phyloP scores from a whole-genome alignment of 2,888 invertebrate species.

The Syritta pipiens region DNA sequence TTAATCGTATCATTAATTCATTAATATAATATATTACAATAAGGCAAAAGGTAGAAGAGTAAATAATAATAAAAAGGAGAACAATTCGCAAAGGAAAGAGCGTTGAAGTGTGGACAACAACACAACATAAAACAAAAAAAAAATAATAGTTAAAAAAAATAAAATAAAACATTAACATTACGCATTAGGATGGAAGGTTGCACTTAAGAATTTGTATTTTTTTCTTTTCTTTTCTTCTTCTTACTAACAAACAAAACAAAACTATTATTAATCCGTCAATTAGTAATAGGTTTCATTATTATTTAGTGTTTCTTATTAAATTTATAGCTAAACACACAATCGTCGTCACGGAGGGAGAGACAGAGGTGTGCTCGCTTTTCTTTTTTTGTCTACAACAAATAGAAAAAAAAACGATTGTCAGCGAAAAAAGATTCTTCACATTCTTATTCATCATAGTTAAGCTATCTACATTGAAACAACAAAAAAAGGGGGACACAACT shows the following conservation, averaged over 20 bases:
- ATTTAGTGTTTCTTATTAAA: conserved; percentile 46
- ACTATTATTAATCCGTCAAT: conserved; percentile 50
- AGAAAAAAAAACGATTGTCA: conserved; percentile 65
- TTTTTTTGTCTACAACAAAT: no score
- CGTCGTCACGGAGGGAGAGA: no score
- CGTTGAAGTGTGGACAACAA: conserved; percentile 13
- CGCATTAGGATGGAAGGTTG: conserved; percentile 53
- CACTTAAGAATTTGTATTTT: conserved; percentile 22
- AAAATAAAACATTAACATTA: conserved; percentile 51
- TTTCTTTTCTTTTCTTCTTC: conserved; percentile 3
- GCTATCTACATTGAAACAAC: conserved; percentile 57
- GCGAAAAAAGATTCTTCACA: conserved; percentile 45
- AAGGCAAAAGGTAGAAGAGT: conserved; percentile 34
- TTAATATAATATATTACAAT: conserved; percentile 67
- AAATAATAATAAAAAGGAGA: conserved; percentile 1
- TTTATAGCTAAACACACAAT: conserved; percentile 50
- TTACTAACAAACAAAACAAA: conserved; percentile 53
- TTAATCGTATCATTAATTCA: conserved; percentile 35
- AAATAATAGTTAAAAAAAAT: conserved; percentile 29
- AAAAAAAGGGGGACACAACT: conserved; percentile 29
- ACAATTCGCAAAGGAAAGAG: conserved; percentile 4
- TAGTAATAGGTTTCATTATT: conserved; percentile 45
- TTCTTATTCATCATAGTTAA: conserved; percentile 58
- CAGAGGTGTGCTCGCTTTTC: no score
- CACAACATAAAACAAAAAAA: conserved; percentile 40